Evolutionary conservation across 1,140 invertebrate genomes (phyloP).

Genomic region (Leptestheria dahalacensis): DNA sequence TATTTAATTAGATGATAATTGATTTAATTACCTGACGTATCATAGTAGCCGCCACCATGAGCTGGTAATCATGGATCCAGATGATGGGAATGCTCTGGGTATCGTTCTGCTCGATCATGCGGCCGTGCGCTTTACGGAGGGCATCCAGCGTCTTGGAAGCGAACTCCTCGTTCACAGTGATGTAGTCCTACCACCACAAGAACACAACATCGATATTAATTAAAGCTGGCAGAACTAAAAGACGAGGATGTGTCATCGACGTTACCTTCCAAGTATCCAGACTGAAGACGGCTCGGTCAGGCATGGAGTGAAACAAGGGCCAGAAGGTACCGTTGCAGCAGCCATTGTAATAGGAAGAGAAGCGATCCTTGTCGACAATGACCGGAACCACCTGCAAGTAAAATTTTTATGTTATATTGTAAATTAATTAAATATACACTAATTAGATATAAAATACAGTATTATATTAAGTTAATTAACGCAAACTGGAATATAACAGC

Average conservation of each 20-base stretch:
- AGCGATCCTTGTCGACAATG: constrained; percentile 22
- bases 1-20: neutral
- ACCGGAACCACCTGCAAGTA: constrained; percentile 25
- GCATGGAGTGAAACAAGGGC: constrained; percentile 32
- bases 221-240: neutral
- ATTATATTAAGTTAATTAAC: no score
- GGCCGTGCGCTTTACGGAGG: constrained; percentile 22
- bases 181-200: constrained; percentile 24
- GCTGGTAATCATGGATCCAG: constrained; percentile 36
- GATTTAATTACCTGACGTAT: constrained; percentile 25
- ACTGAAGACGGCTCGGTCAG: constrained; percentile 28
- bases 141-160: constrained; percentile 25
- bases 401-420: constrained; percentile 11
- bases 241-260: neutral
- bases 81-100: constrained; percentile 26
- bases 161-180: constrained; percentile 28
- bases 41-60: constrained; percentile 29
- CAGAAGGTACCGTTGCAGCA: constrained; percentile 30
- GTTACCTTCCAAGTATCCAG: constrained; percentile 26
- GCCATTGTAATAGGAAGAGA: constrained; percentile 31
- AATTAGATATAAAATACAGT: neutral
- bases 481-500: no score
- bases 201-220: neutral
- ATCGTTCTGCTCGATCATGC: constrained; percentile 21
- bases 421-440: constrained; percentile 1